Evolutionary conservation across 2,113 vertebrate genomes (phyloP).

Genomic region (Pygoscelis antarcticus): DNA sequence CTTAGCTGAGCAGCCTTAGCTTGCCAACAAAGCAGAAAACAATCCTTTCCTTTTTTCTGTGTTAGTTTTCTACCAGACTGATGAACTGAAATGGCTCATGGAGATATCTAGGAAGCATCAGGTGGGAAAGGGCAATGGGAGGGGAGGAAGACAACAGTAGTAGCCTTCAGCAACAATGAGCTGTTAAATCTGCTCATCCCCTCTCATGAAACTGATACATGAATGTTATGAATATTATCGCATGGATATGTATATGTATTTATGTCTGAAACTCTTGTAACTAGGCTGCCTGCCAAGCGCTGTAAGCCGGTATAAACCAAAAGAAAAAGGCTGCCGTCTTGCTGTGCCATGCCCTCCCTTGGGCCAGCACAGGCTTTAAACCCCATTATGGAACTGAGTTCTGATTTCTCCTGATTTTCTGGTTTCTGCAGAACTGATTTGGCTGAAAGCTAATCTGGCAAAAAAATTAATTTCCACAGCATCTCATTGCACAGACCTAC

Average conservation of each 20-base stretch:
- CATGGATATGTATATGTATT: background rate
- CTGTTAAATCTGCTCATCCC: background rate
- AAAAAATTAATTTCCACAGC: conserved; percentile 47
- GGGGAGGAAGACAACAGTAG: background rate
- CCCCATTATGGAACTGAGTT: background rate
- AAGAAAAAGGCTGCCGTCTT: background rate
- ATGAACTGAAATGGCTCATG: background rate
- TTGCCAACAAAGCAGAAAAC: background rate
- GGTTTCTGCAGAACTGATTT: conserved; percentile 33
- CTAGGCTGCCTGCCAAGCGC: background rate
- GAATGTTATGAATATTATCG: background rate
- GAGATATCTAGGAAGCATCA: background rate
- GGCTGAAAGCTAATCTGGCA: conserved; percentile 50
- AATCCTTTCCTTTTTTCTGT: background rate
- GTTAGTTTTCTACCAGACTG: background rate
- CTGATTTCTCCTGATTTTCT: conserved; percentile 42
- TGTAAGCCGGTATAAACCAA: background rate
- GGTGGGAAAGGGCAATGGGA: background rate
- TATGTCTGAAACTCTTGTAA: background rate
- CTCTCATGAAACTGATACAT: background rate
- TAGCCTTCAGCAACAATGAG: background rate
- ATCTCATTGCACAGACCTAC: conserved; percentile 1
- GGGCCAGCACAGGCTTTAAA: background rate
- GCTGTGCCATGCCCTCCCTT: background rate
- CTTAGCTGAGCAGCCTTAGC: background rate